phyloP scores from a whole-genome alignment of 2,888 invertebrate species.

The Pegoplata infirma region DNA sequence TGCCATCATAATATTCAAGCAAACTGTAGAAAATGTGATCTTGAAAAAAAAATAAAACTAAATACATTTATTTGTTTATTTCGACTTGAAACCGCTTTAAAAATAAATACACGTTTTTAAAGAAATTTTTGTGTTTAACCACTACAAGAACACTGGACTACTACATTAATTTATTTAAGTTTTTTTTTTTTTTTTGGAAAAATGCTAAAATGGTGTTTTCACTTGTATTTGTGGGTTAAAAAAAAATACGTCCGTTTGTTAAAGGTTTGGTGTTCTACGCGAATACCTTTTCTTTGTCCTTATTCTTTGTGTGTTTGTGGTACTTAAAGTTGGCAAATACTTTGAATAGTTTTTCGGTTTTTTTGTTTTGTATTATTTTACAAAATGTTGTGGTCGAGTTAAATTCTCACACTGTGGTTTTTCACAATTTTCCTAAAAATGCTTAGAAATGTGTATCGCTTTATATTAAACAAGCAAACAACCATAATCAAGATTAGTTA shows the following conservation, averaged over 20 bases:
- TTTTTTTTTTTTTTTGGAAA: background rate
- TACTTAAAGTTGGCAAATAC: conserved; percentile 42
- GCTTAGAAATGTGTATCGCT: background rate
- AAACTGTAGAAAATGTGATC: conserved; percentile 16
- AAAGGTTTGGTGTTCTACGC: background rate
- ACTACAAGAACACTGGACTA: background rate
- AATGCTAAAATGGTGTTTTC: background rate
- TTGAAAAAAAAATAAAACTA: too few relatives aligned
- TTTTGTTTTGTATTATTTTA: conserved; percentile 34
- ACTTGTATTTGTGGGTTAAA: background rate
- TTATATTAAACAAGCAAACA: background rate
- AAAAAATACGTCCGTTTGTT: background rate
- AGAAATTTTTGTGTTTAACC: conserved; percentile 36
- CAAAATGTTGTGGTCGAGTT: conserved; percentile 54
- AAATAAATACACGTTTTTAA: conserved; percentile 19
- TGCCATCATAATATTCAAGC: background rate
- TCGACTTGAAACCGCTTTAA: background rate
- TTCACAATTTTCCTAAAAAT: background rate
- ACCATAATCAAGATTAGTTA: conserved; percentile 7
- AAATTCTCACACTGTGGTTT: conserved; percentile 59
- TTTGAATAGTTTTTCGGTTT: conserved; percentile 52
- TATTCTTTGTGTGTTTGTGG: background rate
- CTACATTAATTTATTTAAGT: conserved; percentile 8
- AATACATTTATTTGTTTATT: conserved; percentile 21
- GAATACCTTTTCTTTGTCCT: background rate